Evolutionary conservation across 2,888 invertebrate species (phyloP).

Genomic region (Harpalus rufipes): DNA sequence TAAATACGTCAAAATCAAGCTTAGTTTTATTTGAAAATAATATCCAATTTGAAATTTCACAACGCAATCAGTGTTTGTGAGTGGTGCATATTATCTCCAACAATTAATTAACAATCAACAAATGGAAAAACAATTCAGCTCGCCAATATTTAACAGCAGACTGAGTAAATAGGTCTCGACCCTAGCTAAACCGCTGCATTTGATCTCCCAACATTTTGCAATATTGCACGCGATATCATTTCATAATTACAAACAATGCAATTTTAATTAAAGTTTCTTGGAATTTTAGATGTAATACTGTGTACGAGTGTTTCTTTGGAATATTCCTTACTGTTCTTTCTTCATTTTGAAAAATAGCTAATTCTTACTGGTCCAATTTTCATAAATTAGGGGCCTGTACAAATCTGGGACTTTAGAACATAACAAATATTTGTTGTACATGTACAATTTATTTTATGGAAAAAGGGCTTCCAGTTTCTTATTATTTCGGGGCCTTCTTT

Average conservation of each 20-base stretch:
- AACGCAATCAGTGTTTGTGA: neutral
- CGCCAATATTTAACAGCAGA: neutral
- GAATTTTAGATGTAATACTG: neutral
- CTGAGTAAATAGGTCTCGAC: neutral
- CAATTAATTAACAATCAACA: constrained; percentile 3
- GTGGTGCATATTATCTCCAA: neutral
- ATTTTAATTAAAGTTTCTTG: neutral
- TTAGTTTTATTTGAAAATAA: neutral
- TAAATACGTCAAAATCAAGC: neutral
- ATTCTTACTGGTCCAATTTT: no score
- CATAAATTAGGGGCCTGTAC: no score
- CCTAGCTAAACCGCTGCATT: neutral
- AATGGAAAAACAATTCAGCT: neutral
- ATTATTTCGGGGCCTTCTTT: no score
- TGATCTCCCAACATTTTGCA: constrained; percentile 1
- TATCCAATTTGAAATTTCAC: neutral
- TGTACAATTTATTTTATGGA: no score
- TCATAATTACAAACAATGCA: constrained; percentile 2
- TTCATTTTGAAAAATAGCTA: no score
- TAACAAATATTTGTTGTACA: no score
- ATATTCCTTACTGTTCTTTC: neutral
- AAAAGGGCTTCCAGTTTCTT: no score
- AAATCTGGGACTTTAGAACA: no score
- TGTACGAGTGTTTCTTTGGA: neutral
- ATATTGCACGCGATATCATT: neutral